Evolutionary conservation across 37 sponge, comb jelly and placozoan species (phyloP).

Genomic region (Chondrosia reniformis): DNA sequence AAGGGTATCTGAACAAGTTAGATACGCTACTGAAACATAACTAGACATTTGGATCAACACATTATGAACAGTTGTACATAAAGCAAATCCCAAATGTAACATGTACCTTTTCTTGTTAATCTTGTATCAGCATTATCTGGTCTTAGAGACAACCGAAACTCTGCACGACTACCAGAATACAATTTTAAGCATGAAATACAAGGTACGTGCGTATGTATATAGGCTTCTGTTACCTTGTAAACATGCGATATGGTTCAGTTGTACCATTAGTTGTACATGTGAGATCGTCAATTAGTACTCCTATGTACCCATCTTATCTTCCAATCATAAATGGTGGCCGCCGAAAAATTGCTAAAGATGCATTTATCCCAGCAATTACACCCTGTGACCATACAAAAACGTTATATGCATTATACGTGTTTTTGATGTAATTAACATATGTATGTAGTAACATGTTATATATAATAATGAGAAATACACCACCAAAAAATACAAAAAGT

Average conservation of each 20-base stretch:
- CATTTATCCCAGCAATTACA: conserved; percentile 84
- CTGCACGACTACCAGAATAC: conserved; percentile 71
- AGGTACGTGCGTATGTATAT: too few relatives aligned
- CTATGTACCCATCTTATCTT: conserved; percentile 75
- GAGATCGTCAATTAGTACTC: conserved; percentile 88
- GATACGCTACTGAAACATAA: too few relatives aligned
- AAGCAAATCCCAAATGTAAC: not conserved
- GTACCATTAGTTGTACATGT: conserved; percentile 70
- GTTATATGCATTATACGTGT: not conserved
- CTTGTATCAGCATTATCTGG: conserved; percentile 91
- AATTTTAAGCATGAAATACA: too few relatives aligned
- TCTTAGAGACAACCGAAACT: conserved; percentile 68
- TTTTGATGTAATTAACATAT: not conserved
- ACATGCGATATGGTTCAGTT: conserved; percentile 90
- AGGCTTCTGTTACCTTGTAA: conserved; percentile 75
- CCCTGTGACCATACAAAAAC: conserved; percentile 38
- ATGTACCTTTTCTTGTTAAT: conserved; percentile 66
- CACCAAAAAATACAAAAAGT: too few relatives aligned
- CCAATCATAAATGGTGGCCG: conserved; percentile 52
- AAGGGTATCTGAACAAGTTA: too few relatives aligned
- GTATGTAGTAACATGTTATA: too few relatives aligned
- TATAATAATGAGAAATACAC: too few relatives aligned
- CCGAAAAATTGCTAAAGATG: conserved; percentile 36
- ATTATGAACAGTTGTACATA: too few relatives aligned
- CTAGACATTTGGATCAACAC: too few relatives aligned